These are phyloP conservation scores for Caranx melampygus DNA, from an alignment of 2,113 vertebrate genomes.

Conservation along the genomic window DNA sequence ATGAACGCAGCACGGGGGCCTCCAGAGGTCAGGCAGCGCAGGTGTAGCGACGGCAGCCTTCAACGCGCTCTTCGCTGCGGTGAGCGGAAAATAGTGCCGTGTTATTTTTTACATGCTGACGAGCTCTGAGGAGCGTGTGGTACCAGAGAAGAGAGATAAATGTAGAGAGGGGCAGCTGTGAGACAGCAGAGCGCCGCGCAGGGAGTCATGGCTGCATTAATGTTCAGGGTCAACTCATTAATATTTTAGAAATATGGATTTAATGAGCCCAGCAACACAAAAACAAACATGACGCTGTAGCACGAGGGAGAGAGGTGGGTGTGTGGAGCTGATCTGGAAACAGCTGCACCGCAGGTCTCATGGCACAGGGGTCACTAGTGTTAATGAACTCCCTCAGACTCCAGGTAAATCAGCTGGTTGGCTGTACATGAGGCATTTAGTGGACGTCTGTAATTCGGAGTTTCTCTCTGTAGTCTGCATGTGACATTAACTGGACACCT, in stretches of 20 bases:
- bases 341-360: no score
- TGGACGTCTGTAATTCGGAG: no score
- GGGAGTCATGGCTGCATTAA: not conserved
- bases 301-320: no score
- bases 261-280: not conserved
- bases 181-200: not conserved
- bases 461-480: no score
- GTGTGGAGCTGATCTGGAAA: no score
- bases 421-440: no score
- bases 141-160: not conserved
- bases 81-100: not conserved
- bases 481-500: no score
- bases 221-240: not conserved
- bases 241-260: not conserved
- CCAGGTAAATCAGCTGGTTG: no score
- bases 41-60: not conserved
- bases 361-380: no score
- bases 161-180: not conserved
- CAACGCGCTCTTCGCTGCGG: not conserved
- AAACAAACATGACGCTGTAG: no score
- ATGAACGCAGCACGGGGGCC: not conserved
- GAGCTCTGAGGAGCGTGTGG: not conserved
- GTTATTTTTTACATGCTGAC: not conserved
- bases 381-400: no score
- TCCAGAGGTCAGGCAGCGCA: not conserved